Evolutionary conservation across 2,888 invertebrate species (phyloP).

Genomic region (Rhagophthalmus giganteus): DNA sequence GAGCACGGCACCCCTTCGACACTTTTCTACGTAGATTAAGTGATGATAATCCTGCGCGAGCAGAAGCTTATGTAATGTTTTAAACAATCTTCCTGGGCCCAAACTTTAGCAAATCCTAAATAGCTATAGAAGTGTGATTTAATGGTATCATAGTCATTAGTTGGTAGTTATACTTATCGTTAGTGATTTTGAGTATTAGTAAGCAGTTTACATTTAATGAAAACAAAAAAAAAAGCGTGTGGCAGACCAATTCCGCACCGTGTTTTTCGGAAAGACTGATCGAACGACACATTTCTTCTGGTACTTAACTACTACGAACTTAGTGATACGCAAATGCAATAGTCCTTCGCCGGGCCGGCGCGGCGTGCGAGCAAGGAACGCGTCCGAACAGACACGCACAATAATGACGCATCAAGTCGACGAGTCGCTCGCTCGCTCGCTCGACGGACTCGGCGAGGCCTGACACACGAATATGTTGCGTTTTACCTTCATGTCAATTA

Average conservation of each 20-base stretch:
- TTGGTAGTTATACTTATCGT: too few species aligned
- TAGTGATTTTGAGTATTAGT: conserved; percentile 42
- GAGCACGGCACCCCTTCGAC: conserved; percentile 48
- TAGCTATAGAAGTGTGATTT: conserved; percentile 56
- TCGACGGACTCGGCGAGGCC: conserved; percentile 27
- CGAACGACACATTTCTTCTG: conserved; percentile 56
- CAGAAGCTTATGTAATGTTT: conserved; percentile 48
- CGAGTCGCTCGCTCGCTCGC: too few species aligned
- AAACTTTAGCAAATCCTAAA: conserved; percentile 54
- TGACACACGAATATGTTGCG: conserved; percentile 55
- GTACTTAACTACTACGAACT: conserved; percentile 52
- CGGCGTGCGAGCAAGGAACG: conserved; percentile 2
- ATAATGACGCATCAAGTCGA: conserved; percentile 25
- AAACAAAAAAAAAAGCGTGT: conserved; percentile 19
- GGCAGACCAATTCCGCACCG: conserved; percentile 26
- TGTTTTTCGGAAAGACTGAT: conserved; percentile 58
- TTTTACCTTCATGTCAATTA: conserved; percentile 80
- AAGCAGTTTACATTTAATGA: conserved; percentile 41
- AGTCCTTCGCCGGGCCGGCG: conserved; percentile 28
- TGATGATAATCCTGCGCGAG: conserved; percentile 49
- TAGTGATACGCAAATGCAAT: conserved; percentile 50
- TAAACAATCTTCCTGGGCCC: conserved; percentile 59
- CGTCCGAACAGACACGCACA: conserved; percentile 37
- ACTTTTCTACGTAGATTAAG: conserved; percentile 49
- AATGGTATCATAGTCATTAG: conserved; percentile 56